Evolutionary conservation across 2,888 invertebrate genomes (phyloP), one percentile per base, ranked within the genome.

Genomic region (Malthinus flaveolus): DNA sequence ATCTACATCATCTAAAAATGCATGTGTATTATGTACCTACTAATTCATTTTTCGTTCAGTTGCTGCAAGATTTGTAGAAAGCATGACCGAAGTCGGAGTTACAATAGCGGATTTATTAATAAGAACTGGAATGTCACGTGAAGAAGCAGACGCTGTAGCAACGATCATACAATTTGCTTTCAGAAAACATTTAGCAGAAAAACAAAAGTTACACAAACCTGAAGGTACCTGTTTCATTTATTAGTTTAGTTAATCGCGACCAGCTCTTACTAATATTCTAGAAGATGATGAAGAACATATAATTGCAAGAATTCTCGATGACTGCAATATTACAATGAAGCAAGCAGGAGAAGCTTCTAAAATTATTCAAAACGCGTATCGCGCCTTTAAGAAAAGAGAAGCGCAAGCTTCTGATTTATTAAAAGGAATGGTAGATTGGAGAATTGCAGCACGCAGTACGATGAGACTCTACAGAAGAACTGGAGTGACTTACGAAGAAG

Each of bases 361-460:
- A 13, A 68, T 71, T 32, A 72, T 73, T 23, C 76, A 77, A 64
- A 65, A 64, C 31, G 76, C 77, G 1, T 78, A 69, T 49, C 67
- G 70, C 33, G 65, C 59, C 9, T 75, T 74, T 53, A 71, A 72
- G 61, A 63, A 63, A 11, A 55, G 71, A 5, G 66, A 70, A 44
- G 64, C 69, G 32, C 54, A 58, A 13, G 76, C 77, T 59, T 66
- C 67, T 52, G 64, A 74, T 61, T 49, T 75, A 9, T 62, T 78
- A 7, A 64, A 64, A 12, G 79, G 78, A 10, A 73, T 77, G 66
- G 69, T 79, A 6, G 78, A 79, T 61, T 78, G 78, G 79, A 67
- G 78, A 56, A 70, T 75, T 11, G 78, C 78, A 0, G 77, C 78
- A 13, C 69, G 75, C 59, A 75, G 75, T 46, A 77, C 78, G 1